A percentile compares a stretch with the other conserved stretches of the same genome.
These are phyloP conservation scores for Turritopsis dohrnii DNA, from an alignment of 30 jellyfish, hydroid and myxozoan species.

Conservation along the genomic window DNA sequence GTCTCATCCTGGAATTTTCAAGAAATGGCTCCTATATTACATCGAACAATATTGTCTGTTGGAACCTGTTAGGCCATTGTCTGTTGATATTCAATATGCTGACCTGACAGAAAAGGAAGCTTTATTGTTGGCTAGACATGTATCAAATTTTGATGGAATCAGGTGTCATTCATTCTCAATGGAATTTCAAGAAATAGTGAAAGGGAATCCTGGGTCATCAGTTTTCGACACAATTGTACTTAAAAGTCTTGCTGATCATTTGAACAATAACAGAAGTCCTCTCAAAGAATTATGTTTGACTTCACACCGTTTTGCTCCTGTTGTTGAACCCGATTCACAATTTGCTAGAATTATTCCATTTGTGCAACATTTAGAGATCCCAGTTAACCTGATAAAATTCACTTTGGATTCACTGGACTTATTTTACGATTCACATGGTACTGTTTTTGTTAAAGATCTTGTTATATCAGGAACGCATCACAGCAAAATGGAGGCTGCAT, in stretches of 20 bases:
- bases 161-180: too few species aligned
- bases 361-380: not conserved
- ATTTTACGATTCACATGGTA: not conserved
- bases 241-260: not conserved
- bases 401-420: not conserved
- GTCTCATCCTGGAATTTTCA: not conserved
- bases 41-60: not conserved
- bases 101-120: not conserved
- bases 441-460: not conserved
- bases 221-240: not conserved
- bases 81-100: not conserved
- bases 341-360: not conserved
- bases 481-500: too few species aligned
- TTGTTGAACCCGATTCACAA: not conserved
- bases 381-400: not conserved
- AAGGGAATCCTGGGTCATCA: not conserved
- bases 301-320: not conserved
- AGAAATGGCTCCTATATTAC: not conserved
- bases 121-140: not conserved
- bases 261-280: not conserved
- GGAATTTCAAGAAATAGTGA: not conserved
- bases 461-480: not conserved
- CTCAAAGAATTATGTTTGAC: not conserved
- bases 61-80: not conserved
- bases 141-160: not conserved